These are phyloP conservation scores for Caenorhabditis plicata DNA, from an alignment of 2,888 invertebrate genomes.

Conservation along the genomic window DNA sequence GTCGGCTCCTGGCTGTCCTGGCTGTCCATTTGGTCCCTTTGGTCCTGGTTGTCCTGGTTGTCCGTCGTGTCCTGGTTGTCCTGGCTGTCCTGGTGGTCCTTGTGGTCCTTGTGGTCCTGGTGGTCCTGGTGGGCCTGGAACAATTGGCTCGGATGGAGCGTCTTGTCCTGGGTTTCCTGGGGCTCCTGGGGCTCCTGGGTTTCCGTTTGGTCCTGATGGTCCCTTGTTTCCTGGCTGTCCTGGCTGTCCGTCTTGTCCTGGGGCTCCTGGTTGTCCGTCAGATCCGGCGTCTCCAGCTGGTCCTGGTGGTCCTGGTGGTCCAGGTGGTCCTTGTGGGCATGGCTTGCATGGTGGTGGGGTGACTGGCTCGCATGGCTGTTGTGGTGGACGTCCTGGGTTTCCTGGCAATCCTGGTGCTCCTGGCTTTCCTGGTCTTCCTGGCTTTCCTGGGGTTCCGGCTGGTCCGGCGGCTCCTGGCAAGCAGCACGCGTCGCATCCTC, in stretches of 20 bases:
- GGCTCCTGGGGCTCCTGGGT: conserved; percentile 51
- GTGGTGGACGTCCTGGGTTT: conserved; percentile 50
- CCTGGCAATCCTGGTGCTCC: conserved; percentile 54
- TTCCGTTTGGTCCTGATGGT: conserved; percentile 49
- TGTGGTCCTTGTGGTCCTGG: conserved; percentile 36
- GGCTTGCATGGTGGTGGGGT: conserved; percentile 54
- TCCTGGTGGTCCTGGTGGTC: conserved; percentile 52
- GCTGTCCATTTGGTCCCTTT: conserved; percentile 43
- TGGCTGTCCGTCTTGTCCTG: conserved; percentile 43
- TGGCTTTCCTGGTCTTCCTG: conserved; percentile 49
- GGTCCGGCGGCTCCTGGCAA: conserved; percentile 47
- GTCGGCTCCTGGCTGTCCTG: conserved; percentile 39
- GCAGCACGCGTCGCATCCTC: conserved; percentile 57
- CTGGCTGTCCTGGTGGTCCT: conserved; percentile 39
- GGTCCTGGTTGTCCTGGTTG: conserved; percentile 40
- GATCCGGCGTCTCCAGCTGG: conserved; percentile 42
- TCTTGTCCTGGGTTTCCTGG: conserved; percentile 39
- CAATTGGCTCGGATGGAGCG: conserved; percentile 35
- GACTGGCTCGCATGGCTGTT: conserved; percentile 54
- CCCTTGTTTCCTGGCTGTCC: conserved; percentile 46
- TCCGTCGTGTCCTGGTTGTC: conserved; percentile 36
- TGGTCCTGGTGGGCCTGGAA: conserved; percentile 41
- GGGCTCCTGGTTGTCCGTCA: conserved; percentile 37
- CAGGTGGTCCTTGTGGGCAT: conserved; percentile 51
- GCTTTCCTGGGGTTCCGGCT: conserved; percentile 42